Base-by-base conservation (phyloP, 2,113 vertebrate species). In the Apus apus region DNA sequence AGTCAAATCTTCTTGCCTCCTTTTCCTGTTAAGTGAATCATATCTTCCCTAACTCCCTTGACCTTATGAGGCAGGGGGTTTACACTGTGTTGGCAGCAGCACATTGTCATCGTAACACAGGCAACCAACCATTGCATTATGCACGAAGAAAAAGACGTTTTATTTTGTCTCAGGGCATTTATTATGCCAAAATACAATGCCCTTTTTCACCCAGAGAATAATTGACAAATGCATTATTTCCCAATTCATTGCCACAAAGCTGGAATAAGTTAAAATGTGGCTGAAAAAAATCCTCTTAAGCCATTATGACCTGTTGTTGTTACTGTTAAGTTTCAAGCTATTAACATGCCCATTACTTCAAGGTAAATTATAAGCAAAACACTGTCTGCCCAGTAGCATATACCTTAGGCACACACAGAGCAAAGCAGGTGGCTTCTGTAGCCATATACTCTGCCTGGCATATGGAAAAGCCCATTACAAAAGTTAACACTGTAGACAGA, bases 151-250 rank as follows among this genome's bases (percentile, higher is more conserved):
- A 75, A 92, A 56, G 61, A 75, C 57, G 30, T 38, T 77, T 85
- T 36, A 65, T 72, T 56, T 45, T 81, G 76, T 94, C 70, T 68
- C 79, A 25, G 73, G 15, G 72, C 53, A 30, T 53, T 92, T 93
- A 90, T 88, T 66, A 73, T 27, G 36, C 83, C 67, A 75, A 73
- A 84, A 67, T 11, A 96, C 93, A 97, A 93, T 70, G 73, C 34
- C 16, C 29, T 72, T 86, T 96, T 95, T 95, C 80, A 92, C 25
- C 23, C 70, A 74, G 48, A 50, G 62, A 90, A 96, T 83, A 94
- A 93, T 27, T 43, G 65, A 93, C 87, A 96, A 96, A 96, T 9
- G 61, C 23, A 30, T 85, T 64, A 88, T 90, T 90, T 89, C 85
- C 82, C 83, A 77, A 32, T 56, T 64, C 79, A 29, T 17, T 67